Percentiles rank a stretch among this genome's conserved stretches.
Conservation (phyloP, 2,888 invertebrate genomes). For the Steinernema hermaphroditum region DNA sequence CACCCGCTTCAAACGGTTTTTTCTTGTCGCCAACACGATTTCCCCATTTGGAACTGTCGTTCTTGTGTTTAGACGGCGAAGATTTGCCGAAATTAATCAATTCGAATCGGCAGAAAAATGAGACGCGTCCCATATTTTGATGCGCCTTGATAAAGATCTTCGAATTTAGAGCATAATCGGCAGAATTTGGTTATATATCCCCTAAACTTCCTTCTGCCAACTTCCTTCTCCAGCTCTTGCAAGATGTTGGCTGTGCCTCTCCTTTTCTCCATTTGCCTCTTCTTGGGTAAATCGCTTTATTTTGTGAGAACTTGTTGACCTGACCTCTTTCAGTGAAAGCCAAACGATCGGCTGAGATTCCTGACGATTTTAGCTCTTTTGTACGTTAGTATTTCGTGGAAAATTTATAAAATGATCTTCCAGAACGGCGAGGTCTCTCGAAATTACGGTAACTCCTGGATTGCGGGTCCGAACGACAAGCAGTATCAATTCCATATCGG, state of each 20-base stretch:
- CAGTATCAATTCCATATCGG: constrained; percentile 58
- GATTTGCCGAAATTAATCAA: constrained; percentile 28
- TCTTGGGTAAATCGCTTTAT: not conserved
- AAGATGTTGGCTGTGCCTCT: not conserved
- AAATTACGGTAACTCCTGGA: constrained; percentile 41
- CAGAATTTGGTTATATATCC: constrained; percentile 15
- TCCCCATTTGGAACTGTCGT: not conserved
- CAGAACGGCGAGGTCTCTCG: constrained; percentile 4
- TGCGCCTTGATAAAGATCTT: constrained; percentile 22
- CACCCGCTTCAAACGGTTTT: not conserved
- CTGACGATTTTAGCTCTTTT: constrained; percentile 2
- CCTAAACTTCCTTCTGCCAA: not conserved
- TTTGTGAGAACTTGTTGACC: not conserved
- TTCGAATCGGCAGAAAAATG: constrained; percentile 13
- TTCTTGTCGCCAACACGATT: not conserved
- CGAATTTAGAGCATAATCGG: constrained; percentile 30
- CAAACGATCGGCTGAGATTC: not conserved
- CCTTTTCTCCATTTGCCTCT: not conserved
- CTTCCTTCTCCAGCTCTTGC: not conserved
- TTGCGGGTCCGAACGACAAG: constrained; percentile 45
- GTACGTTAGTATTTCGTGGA: not conserved
- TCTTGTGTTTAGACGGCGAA: not conserved
- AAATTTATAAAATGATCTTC: too few species aligned
- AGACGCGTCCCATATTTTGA: constrained; percentile 28
- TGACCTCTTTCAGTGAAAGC: not conserved